phyloP scores from a whole-genome alignment of 2,888 invertebrate genomes.

The Phlogophora meticulosa region DNA sequence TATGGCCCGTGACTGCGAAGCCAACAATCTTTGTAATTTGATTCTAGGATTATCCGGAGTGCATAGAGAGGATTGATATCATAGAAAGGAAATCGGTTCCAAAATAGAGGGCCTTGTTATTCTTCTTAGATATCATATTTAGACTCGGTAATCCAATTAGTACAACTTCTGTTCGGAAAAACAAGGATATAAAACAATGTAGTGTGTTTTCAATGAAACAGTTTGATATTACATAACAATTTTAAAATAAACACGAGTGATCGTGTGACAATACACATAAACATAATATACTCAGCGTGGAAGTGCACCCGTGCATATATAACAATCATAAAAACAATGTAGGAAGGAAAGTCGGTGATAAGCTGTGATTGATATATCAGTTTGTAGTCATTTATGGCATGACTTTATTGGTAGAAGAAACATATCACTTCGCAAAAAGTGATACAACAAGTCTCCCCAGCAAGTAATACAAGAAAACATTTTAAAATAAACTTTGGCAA shows the following conservation, averaged over 20 bases:
- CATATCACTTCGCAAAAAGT: not conserved
- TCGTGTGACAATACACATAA: conserved; percentile 42
- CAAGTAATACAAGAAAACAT: no score
- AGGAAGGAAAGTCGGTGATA: conserved; percentile 58
- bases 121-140: conserved; percentile 16
- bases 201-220: conserved; percentile 28
- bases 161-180: conserved; percentile 5
- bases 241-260: conserved; percentile 21
- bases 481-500: no score
- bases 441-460: no score
- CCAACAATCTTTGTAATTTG: not conserved
- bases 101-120: conserved; percentile 32
- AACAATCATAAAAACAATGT: conserved; percentile 41
- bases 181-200: conserved; percentile 33
- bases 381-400: conserved; percentile 21
- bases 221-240: conserved; percentile 44
- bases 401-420: conserved; percentile 18
- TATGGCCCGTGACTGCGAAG: not conserved
- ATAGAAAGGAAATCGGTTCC: conserved; percentile 28
- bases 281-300: conserved; percentile 31
- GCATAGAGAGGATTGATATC: not conserved
- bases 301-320: conserved; percentile 52
- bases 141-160: conserved; percentile 17
- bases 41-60: not conserved
- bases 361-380: conserved; percentile 26